Percentiles rank a stretch among this genome's conserved stretches.
These are phyloP conservation scores for Trissolcus brochymenae DNA, from an alignment of 2,888 invertebrate genomes.

Conservation along the genomic window DNA sequence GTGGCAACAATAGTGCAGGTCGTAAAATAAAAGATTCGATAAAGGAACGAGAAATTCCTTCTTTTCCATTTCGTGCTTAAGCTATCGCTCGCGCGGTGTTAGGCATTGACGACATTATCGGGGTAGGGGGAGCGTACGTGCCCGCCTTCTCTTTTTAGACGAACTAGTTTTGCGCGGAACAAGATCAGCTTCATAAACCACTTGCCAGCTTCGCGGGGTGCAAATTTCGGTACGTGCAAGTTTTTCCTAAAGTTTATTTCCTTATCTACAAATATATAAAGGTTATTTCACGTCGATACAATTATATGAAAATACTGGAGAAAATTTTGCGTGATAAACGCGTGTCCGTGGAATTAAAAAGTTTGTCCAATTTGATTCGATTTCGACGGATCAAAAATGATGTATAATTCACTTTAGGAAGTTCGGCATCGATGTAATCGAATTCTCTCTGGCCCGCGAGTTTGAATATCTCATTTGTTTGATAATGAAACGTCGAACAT, in stretches of 20 bases:
- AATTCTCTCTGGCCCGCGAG: not conserved
- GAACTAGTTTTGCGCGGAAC: slow-evolving; percentile 12
- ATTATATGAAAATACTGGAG: no score
- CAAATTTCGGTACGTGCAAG: slow-evolving; percentile 16
- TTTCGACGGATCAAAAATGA: no score
- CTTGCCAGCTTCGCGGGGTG: slow-evolving; percentile 6
- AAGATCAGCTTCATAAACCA: slow-evolving; percentile 47
- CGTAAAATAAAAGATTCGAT: slow-evolving; percentile 2
- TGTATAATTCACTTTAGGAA: no score
- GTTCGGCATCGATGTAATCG: no score
- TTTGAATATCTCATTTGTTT: slow-evolving; percentile 16
- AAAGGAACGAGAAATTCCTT: slow-evolving; percentile 14
- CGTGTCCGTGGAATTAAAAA: no score
- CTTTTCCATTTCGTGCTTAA: slow-evolving; percentile 53
- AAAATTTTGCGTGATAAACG: no score
- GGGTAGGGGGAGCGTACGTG: slow-evolving; percentile 24
- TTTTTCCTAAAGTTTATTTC: not conserved
- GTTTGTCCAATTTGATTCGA: no score
- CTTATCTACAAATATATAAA: no score
- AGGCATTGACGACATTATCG: slow-evolving; percentile 18
- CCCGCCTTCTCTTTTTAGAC: slow-evolving; percentile 10
- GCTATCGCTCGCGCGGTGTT: slow-evolving; percentile 43
- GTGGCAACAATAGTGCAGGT: no score
- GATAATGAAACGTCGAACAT: slow-evolving; percentile 22
- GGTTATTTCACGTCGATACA: no score